Conservation (phyloP, 2,888 invertebrate species). For the Sinohyriopsis cumingii region DNA sequence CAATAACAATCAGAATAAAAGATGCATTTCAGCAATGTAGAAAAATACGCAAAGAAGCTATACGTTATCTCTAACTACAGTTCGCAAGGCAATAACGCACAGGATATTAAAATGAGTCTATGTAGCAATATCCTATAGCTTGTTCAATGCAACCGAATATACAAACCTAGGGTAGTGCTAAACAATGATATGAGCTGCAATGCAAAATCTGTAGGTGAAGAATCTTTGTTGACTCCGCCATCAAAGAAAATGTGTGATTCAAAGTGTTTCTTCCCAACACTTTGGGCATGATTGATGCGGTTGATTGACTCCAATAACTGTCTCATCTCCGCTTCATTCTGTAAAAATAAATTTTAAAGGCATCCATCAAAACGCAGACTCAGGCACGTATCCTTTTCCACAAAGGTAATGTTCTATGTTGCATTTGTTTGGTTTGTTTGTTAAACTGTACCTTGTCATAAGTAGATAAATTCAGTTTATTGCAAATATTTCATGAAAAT, state of each 20-base stretch:
- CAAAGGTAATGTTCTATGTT: not conserved
- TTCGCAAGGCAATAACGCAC: too few species aligned
- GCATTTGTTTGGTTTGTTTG: too few species aligned
- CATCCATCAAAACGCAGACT: not conserved
- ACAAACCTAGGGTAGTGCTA: constrained; percentile 51
- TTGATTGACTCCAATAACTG: constrained; percentile 60
- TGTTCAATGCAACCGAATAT: too few species aligned
- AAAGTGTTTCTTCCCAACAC: constrained; percentile 49
- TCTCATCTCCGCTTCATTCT: constrained; percentile 63
- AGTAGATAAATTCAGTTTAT: too few species aligned
- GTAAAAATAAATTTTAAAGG: constrained; percentile 4
- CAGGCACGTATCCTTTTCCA: not conserved
- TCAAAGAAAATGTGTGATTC: constrained; percentile 66
- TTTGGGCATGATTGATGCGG: constrained; percentile 54
- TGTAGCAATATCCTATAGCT: too few species aligned
- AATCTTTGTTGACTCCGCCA: constrained; percentile 55
- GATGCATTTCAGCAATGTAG: too few species aligned
- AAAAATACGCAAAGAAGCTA: too few species aligned
- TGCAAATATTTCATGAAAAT: too few species aligned
- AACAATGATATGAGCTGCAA: constrained; percentile 56
- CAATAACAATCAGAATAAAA: too few species aligned
- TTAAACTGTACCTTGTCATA: too few species aligned
- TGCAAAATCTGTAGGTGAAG: constrained; percentile 53
- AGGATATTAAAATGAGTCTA: too few species aligned
- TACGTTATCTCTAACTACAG: too few species aligned